Conservation (phyloP, 2,888 invertebrate species). For the Napeogenes sylphis region DNA sequence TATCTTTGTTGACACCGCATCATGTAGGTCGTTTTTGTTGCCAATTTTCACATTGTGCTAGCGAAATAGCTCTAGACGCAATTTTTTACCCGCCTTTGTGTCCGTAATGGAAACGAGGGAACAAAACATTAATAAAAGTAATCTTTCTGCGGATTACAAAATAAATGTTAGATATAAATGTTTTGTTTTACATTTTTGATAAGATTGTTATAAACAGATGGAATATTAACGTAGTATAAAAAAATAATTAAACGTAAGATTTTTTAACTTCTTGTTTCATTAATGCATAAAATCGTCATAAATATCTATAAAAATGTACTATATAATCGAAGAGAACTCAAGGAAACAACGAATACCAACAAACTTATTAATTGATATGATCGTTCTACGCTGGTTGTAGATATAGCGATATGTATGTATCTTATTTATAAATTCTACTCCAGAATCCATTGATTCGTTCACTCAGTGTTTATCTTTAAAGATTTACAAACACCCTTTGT, state of each 20-base stretch:
- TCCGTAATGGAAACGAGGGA: conserved; percentile 30
- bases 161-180: conserved; percentile 32
- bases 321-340: no score
- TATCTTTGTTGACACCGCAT: conserved; percentile 72
- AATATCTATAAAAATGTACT: no score
- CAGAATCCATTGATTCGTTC: conserved; percentile 35
- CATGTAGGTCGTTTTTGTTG: conserved; percentile 69
- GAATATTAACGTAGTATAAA: no score
- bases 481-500: conserved; percentile 60
- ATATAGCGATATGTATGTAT: not conserved
- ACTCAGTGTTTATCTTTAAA: conserved; percentile 53
- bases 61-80: conserved; percentile 50
- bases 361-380: no score
- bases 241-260: no score
- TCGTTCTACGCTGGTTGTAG: no score
- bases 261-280: no score
- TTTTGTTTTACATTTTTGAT: conserved; percentile 35
- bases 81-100: conserved; percentile 35
- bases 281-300: no score
- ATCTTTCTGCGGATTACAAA: conserved; percentile 17
- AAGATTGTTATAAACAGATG: not conserved
- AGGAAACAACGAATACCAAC: no score
- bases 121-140: conserved; percentile 30
- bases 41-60: conserved; percentile 64
- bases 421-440: conserved; percentile 2